Percentiles rank a stretch among this genome's conserved stretches.
phyloP scores from a whole-genome alignment of 2,113 vertebrate species.

The Pteruthius melanotis region DNA sequence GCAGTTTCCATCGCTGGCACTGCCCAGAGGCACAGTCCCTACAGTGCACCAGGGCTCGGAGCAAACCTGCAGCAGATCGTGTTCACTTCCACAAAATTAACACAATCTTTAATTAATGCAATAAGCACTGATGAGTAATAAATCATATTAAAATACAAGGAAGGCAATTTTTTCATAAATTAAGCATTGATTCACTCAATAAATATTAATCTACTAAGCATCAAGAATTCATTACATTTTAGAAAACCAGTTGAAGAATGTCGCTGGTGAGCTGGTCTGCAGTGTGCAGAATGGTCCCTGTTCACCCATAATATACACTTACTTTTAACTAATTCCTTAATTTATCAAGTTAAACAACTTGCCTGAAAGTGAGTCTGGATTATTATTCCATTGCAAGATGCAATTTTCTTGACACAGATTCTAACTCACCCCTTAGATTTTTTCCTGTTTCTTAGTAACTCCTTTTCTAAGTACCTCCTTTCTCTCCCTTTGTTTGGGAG shows the following conservation, averaged over 20 bases:
- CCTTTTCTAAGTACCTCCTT: not conserved
- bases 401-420: not conserved
- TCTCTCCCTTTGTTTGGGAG: not conserved
- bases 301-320: slow-evolving; percentile 29
- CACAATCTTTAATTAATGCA: slow-evolving; percentile 57
- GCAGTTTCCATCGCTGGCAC: not conserved
- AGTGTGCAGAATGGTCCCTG: slow-evolving; percentile 10
- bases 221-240: slow-evolving; percentile 41
- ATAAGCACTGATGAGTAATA: slow-evolving; percentile 57
- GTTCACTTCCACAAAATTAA: slow-evolving; percentile 37
- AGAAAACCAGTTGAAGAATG: slow-evolving; percentile 21
- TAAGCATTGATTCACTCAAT: slow-evolving; percentile 60
- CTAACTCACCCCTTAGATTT: not conserved
- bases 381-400: not conserved
- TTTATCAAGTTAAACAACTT: slow-evolving; percentile 36
- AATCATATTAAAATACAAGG: slow-evolving; percentile 63
- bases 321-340: slow-evolving; percentile 50
- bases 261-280: not conserved
- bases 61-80: not conserved
- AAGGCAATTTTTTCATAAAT: slow-evolving; percentile 62
- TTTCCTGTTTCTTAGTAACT: slow-evolving; percentile 7
- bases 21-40: not conserved
- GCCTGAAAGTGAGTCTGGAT: not conserved
- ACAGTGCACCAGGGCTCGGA: not conserved
- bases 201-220: slow-evolving; percentile 59